Percentiles rank a stretch among this genome's conserved stretches.
Evolutionary conservation across 1,140 invertebrate species (phyloP).

Genomic region (Heliconius nattereri): DNA sequence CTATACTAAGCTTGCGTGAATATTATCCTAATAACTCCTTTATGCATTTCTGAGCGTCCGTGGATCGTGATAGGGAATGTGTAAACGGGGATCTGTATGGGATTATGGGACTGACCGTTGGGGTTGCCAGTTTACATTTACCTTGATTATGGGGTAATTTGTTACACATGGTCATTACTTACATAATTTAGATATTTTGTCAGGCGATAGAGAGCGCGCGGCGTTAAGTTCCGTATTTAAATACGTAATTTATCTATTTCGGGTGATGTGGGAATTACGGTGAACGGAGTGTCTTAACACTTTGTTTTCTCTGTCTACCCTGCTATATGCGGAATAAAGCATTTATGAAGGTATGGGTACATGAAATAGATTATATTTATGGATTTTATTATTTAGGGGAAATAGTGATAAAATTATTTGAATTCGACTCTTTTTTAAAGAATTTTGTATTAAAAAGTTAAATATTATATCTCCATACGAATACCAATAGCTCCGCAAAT

Average conservation of each 20-base stretch:
- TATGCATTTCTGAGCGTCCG: constrained; percentile 20
- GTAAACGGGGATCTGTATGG: constrained; percentile 17
- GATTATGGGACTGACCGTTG: constrained; percentile 16
- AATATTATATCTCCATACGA: neutral
- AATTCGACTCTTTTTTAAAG: no score
- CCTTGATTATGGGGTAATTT: constrained; percentile 17
- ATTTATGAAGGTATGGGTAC: no score
- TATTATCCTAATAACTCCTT: constrained; percentile 11
- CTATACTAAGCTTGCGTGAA: neutral
- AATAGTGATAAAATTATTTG: neutral
- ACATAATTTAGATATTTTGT: neutral
- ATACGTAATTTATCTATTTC: neutral
- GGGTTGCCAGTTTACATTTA: constrained; percentile 17
- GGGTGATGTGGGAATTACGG: no score
- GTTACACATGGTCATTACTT: neutral
- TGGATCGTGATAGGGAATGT: constrained; percentile 11
- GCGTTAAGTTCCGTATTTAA: neutral
- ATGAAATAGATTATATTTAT: no score
- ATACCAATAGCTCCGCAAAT: neutral
- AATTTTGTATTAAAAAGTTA: no score
- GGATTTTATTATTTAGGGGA: neutral
- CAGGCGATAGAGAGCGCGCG: neutral
- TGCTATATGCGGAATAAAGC: neutral
- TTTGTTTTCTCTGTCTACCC: neutral
- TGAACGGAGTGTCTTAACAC: no score